A percentile compares a stretch with the other conserved stretches of the same genome.
phyloP scores from a whole-genome alignment of 2,797 vertebrate species.

The Malacoraja senta region DNA sequence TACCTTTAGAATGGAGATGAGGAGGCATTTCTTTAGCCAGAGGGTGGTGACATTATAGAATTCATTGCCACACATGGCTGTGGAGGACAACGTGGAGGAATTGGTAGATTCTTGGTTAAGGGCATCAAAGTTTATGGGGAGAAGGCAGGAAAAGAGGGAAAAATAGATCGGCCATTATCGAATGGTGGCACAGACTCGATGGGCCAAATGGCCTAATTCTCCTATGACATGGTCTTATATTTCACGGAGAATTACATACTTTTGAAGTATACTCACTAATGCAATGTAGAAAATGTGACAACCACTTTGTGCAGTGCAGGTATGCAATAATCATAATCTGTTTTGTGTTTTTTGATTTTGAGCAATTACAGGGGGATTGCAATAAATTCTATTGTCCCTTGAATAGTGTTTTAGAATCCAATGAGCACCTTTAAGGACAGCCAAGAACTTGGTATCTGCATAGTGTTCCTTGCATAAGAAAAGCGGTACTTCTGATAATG shows the following conservation, averaged over 20 bases:
- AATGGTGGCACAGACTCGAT: too few species aligned
- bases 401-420: background rate
- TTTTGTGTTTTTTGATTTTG: background rate
- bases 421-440: background rate
- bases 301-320: background rate
- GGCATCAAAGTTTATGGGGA: too few species aligned
- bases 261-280: background rate
- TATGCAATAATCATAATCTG: background rate
- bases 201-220: too few species aligned
- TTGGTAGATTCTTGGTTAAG: too few species aligned
- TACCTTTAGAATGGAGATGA: too few species aligned
- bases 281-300: background rate
- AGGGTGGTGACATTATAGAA: too few species aligned
- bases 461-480: background rate
- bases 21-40: too few species aligned
- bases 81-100: too few species aligned
- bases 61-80: too few species aligned
- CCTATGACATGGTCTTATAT: too few species aligned
- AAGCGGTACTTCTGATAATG: background rate
- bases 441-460: background rate
- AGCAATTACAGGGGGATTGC: background rate
- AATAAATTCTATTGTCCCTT: background rate
- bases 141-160: too few species aligned
- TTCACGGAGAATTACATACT: background rate
- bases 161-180: too few species aligned